Conservation (phyloP, 2,113 vertebrate genomes). For the Leucopternis melanops region DNA sequence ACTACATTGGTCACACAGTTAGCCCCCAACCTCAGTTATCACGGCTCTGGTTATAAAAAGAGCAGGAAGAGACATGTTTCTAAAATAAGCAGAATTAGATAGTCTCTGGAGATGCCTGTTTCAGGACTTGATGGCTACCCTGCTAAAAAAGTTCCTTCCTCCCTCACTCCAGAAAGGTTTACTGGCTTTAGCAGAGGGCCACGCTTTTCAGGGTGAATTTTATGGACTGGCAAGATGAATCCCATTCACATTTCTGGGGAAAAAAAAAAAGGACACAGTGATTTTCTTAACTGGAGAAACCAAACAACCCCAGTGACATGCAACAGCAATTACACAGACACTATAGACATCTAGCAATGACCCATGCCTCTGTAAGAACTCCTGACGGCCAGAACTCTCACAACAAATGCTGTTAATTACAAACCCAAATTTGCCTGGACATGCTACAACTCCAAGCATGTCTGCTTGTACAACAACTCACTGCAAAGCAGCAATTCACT, state of each 20-base stretch:
- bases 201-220: background rate
- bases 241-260: background rate
- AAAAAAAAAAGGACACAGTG: background rate
- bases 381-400: background rate
- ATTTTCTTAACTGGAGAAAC: background rate
- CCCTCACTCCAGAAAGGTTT: background rate
- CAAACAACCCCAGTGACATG: background rate
- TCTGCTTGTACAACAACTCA: background rate
- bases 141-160: background rate
- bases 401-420: background rate
- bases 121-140: background rate
- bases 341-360: background rate
- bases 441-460: background rate
- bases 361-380: background rate
- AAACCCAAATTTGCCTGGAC: background rate
- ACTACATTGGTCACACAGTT: background rate
- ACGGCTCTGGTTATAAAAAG: background rate
- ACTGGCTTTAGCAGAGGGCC: background rate
- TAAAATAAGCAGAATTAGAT: conserved; percentile 42
- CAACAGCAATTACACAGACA: background rate
- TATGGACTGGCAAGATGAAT: background rate
- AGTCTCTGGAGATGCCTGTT: background rate
- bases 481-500: background rate
- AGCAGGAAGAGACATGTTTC: conserved; percentile 18
- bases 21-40: background rate